Conservation (phyloP, 1,140 invertebrate genomes). For the Aphis gossypii region DNA sequence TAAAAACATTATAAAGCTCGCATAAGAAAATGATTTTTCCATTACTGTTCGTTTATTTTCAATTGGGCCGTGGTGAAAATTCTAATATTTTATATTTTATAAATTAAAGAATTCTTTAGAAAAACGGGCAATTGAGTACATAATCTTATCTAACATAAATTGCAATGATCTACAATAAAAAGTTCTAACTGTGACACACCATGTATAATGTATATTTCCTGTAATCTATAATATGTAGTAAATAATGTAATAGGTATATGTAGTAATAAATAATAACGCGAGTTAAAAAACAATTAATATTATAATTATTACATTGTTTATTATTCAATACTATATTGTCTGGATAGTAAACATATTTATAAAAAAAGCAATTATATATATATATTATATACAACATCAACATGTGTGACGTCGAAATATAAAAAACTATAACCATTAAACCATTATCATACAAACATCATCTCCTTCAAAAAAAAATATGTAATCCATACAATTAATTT, state of each 20-base stretch:
- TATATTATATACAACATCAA: not conserved
- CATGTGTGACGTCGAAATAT: not conserved
- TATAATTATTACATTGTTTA: not conserved
- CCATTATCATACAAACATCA: not conserved
- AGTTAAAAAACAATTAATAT: not conserved
- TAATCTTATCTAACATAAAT: not conserved
- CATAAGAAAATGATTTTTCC: constrained; percentile 6
- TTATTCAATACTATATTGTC: not conserved
- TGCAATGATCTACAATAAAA: not conserved
- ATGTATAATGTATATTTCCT: not conserved
- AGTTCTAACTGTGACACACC: not conserved
- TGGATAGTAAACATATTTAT: not conserved
- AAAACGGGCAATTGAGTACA: not conserved
- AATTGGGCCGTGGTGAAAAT: not conserved
- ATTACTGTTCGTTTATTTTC: not conserved
- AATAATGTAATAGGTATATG: too few species aligned
- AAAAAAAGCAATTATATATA: not conserved
- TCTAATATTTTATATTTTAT: constrained; percentile 3
- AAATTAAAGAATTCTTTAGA: not conserved
- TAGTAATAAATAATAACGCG: not conserved
- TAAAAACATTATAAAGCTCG: not conserved
- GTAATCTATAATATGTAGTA: not conserved
- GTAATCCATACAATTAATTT: not conserved
- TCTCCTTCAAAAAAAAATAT: not conserved
- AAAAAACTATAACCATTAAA: not conserved